Evolutionary conservation across 2,113 vertebrate species (phyloP), one percentile per base, ranked within the genome.

Genomic region (Miniopterus natalensis): DNA sequence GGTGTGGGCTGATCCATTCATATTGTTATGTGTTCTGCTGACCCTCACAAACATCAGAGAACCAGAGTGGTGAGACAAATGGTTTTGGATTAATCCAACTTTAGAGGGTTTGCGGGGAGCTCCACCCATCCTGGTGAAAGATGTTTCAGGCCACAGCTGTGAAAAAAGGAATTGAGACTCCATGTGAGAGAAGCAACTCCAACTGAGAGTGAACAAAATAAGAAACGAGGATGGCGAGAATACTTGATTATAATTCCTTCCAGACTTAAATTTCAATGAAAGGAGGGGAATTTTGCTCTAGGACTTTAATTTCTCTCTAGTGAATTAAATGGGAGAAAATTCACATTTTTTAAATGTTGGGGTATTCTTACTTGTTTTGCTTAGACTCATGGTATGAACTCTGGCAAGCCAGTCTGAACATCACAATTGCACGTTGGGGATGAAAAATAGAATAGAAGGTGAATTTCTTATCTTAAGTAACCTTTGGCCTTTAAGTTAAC

Each of bases 241-340:
- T 25, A 36, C 70, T 6, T 5, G 17, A 61, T 12, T 53, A 1
- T 59, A 42, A 93, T 70, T 78, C 79, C 51, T 25, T 93, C 83
- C 83, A 91, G 80, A 87, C 74, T 93, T 91, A 83, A 73, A 91
- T 53, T 90, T 93, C 84, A 75, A 8, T 9, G 15, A 77, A 80
- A 17, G 53, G 42, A 59, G 23, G 42, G 23, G 4, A 47, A 70
- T 49, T 87, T 78, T 92, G 53, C 53, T 90, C 75, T 57, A 57
- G 31, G 31, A 65, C 27, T 77, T 92, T 59, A 49, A n/a, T 95
- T 93, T 94, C 36, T 75, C n/a, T 93, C 78, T 55, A 73, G 36
- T 88, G 47, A 81, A 79, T 85, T 92, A 93, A 70, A 18, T 75
- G 42, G 70, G 73, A 66, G 31, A 74, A 85, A 73, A 66, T 59